These are phyloP conservation scores for Thymelicus sylvestris DNA, from an alignment of 2,888 invertebrate species.

Conservation along the genomic window DNA sequence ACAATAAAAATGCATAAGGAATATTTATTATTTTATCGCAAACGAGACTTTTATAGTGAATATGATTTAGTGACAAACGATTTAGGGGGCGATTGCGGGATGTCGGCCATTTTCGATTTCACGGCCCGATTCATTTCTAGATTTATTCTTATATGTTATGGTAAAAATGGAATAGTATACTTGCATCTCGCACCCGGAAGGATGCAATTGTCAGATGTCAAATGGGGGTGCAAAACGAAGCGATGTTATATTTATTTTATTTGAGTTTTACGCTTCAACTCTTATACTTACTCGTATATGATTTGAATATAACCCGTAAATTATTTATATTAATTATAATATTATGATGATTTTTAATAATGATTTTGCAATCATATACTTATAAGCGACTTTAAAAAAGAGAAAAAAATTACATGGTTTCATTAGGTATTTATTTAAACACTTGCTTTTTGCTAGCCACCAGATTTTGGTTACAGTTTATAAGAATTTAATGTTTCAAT, in stretches of 20 bases:
- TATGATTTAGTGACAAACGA: slow-evolving; percentile 76
- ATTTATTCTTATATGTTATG: slow-evolving; percentile 42
- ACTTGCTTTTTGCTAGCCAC: too few species aligned
- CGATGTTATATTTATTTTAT: slow-evolving; percentile 14
- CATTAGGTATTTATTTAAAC: too few species aligned
- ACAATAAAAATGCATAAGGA: slow-evolving; percentile 72
- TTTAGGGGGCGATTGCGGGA: slow-evolving; percentile 61
- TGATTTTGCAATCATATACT: too few species aligned
- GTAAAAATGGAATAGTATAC: slow-evolving; percentile 31
- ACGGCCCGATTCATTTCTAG: slow-evolving; percentile 58
- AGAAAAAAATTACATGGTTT: too few species aligned
- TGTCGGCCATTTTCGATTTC: slow-evolving; percentile 77
- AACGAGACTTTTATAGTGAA: slow-evolving; percentile 74
- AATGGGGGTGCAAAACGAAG: slow-evolving; percentile 14
- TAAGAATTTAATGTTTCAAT: too few species aligned
- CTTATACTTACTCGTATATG: too few species aligned
- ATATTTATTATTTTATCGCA: slow-evolving; percentile 76
- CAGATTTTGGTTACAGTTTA: too few species aligned
- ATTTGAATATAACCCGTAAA: too few species aligned
- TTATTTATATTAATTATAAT: too few species aligned
- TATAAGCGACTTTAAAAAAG: too few species aligned
- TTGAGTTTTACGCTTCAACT: background rate
- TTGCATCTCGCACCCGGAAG: slow-evolving; percentile 30
- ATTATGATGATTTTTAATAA: too few species aligned
- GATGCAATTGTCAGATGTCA: slow-evolving; percentile 34